Base-by-base conservation (phyloP, 2,888 invertebrate species). In the Cotesia congregata region DNA sequence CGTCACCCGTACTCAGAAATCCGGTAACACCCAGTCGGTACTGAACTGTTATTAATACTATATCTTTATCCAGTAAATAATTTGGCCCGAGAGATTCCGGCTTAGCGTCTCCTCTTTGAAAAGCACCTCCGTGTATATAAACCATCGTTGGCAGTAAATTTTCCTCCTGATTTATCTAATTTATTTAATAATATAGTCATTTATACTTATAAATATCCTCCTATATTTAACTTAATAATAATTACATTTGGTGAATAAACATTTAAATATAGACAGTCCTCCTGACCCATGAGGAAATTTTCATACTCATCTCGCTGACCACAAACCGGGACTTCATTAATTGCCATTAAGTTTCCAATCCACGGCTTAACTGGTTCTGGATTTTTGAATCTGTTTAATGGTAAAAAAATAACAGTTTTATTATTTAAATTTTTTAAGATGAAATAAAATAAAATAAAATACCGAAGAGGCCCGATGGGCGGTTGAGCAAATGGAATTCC, bases 1-100 rank as follows among this genome's bases (percentile, higher is more conserved):
- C n/a, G 70, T 84, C 82, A 5, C 83, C 83, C 1, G 82, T 83
- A 70, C 80, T 82, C 20, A 83, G 72, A 61, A 81, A 84, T 76
- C 85, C 85, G 0, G 85, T 69, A 1, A 79, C 80, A 12, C 84
- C 83, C 0, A 85, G 75, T 1, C 85, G 85, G 72, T 85, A 85
- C 76, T 85, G 84, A 60, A 84, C 74, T 15, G 78, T 68, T 6
- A 84, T 85, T 0, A 83, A 20, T 1, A 85, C 75, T 1, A 84
- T 71, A n/a, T 84, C 79, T 15, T 81, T 76, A 61, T 85, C 85
- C n/a, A 85, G 64, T 1, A 85, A 70, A 40, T 81, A 84, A 7
- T 81, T 80, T 1, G 85, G 84, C 9, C 79, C 80, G 7, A 65
- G 62, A 50, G 17, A 68, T 20, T 65, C 70, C 9, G 76, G 70